phyloP scores from a whole-genome alignment of 2,797 vertebrate genomes.

The Yasuhikotakia modesta region DNA sequence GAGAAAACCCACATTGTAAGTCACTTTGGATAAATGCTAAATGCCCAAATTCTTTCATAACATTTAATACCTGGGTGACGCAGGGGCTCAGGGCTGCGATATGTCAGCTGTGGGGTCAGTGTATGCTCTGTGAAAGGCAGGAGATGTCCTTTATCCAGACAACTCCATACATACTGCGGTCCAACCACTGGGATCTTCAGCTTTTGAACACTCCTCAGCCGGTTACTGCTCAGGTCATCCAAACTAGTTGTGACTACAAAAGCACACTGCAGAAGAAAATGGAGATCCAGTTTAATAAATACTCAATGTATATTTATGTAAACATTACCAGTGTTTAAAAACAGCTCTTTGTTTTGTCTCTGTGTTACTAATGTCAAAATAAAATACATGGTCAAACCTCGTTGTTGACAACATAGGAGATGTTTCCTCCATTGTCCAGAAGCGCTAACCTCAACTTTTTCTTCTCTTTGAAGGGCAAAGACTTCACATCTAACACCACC shows the following conservation, averaged over 20 bases:
- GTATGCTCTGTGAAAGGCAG: slow-evolving; percentile 68
- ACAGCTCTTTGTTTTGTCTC: no score
- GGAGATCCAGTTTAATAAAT: no score
- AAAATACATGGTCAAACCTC: background rate
- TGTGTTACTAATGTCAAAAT: no score
- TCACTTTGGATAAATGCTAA: no score
- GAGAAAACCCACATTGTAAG: background rate
- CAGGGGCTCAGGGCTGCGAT: background rate
- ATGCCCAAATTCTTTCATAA: no score
- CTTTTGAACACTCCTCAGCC: slow-evolving; percentile 74
- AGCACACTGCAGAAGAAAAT: slow-evolving; percentile 75
- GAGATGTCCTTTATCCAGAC: slow-evolving; percentile 71
- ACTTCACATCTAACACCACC: slow-evolving; percentile 79
- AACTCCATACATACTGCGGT: slow-evolving; percentile 77
- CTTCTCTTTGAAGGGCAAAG: slow-evolving; percentile 74
- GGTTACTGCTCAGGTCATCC: slow-evolving; percentile 71
- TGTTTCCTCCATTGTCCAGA: slow-evolving; percentile 74
- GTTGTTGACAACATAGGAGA: slow-evolving; percentile 77
- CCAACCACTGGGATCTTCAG: slow-evolving; percentile 72
- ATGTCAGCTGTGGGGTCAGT: slow-evolving; percentile 45
- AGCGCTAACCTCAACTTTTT: slow-evolving; percentile 73
- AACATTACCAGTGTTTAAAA: no score
- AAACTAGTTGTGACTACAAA: slow-evolving; percentile 75
- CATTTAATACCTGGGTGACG: slow-evolving; percentile 48
- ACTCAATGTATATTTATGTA: no score